Evolutionary conservation across 2,113 vertebrate genomes (phyloP).

Genomic region (Athene noctua): DNA sequence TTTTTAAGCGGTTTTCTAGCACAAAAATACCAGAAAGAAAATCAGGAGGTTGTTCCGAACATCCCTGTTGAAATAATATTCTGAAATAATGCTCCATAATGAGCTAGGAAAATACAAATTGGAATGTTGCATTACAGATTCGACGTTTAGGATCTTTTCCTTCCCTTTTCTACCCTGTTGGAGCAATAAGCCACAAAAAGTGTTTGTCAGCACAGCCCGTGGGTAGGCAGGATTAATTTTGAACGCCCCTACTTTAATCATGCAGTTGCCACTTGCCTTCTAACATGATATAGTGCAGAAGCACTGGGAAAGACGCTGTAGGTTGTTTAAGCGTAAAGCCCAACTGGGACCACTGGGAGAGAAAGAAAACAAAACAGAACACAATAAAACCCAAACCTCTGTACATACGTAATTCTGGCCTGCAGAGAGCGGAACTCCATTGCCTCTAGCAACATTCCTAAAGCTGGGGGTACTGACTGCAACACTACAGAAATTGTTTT

Average conservation of each 20-base stretch:
- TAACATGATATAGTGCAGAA: constrained; percentile 75
- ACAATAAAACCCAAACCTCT: constrained; percentile 22
- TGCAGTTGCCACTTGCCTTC: constrained; percentile 62
- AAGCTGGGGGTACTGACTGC: constrained; percentile 61
- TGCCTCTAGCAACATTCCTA: constrained; percentile 61
- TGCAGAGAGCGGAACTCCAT: constrained; percentile 39
- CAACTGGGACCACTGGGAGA: constrained; percentile 56
- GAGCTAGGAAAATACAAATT: constrained; percentile 56
- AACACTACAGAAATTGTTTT: constrained; percentile 72
- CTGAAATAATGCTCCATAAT: not conserved
- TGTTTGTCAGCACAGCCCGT: constrained; percentile 45
- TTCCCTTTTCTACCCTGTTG: not conserved
- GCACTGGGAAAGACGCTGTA: constrained; percentile 40
- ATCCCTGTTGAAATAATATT: constrained; percentile 47
- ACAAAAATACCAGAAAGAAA: constrained; percentile 55
- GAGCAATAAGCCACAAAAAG: not conserved
- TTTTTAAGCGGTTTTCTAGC: constrained; percentile 47
- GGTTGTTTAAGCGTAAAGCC: constrained; percentile 70
- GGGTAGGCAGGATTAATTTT: constrained; percentile 64
- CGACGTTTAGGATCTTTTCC: not conserved
- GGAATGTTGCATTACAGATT: not conserved
- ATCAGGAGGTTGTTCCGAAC: constrained; percentile 49
- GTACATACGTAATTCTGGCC: constrained; percentile 25
- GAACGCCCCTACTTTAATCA: constrained; percentile 79
- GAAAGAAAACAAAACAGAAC: constrained; percentile 37